A percentile compares a stretch with the other conserved stretches of the same genome.
Evolutionary conservation across 2,888 invertebrate species (phyloP).

Genomic region (Temnothorax ravouxi): DNA sequence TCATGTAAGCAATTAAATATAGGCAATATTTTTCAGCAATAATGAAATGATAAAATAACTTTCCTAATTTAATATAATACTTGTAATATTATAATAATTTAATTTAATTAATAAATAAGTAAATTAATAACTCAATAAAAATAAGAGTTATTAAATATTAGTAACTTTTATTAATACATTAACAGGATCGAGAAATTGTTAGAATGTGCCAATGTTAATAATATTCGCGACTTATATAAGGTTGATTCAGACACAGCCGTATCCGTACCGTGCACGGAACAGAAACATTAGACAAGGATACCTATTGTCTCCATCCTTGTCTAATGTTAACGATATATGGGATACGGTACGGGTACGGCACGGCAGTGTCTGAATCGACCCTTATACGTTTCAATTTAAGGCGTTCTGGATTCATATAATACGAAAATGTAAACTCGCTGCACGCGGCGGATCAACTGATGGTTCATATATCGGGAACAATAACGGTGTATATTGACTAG

Average conservation of each 20-base stretch:
- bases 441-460: not conserved
- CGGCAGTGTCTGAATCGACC: no score
- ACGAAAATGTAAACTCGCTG: not conserved
- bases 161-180: not conserved
- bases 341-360: no score
- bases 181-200: not conserved
- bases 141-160: not conserved
- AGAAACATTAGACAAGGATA: no score
- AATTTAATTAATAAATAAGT: not conserved
- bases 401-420: not conserved
- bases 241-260: no score
- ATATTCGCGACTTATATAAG: not conserved
- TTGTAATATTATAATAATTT: not conserved
- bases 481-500: not conserved
- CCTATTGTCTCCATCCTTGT: no score
- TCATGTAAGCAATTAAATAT: not conserved
- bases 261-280: no score
- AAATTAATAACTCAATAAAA: constrained; percentile 4
- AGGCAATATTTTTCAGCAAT: not conserved
- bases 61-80: not conserved
- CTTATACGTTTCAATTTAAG: not conserved
- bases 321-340: no score
- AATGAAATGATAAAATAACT: not conserved
- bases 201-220: not conserved
- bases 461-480: not conserved